A percentile compares a stretch with the other conserved stretches of the same genome.
Conservation (phyloP, 1,140 invertebrate species). For the Drosophila watanabei region DNA sequence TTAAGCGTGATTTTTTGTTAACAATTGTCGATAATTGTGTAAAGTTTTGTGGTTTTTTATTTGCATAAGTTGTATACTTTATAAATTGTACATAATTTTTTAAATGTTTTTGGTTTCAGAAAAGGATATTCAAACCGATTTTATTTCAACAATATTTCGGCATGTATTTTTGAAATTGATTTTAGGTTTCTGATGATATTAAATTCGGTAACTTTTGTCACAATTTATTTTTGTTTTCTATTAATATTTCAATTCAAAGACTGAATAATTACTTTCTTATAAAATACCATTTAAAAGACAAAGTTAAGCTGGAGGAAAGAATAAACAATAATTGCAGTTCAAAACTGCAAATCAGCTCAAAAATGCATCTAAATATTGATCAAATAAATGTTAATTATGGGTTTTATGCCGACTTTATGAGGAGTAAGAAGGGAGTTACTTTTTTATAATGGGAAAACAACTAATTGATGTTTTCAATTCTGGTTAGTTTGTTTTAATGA, state of each 20-base stretch:
- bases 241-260: constrained; percentile 40
- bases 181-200: constrained; percentile 28
- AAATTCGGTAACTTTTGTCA: constrained; percentile 2
- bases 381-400: constrained; percentile 16
- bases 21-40: constrained; percentile 22
- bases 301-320: constrained; percentile 7
- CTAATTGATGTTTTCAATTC: constrained; percentile 6
- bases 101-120: constrained; percentile 1
- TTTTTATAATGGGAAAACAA: constrained; percentile 4
- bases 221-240: neutral
- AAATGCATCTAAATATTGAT: constrained; percentile 20
- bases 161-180: constrained; percentile 1
- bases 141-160: too few relatives aligned
- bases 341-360: constrained; percentile 40
- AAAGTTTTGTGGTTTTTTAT: constrained; percentile 25
- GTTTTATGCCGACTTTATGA: neutral
- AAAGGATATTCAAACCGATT: too few relatives aligned
- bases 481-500: constrained; percentile 20
- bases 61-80: constrained; percentile 29
- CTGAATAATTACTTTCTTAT: constrained; percentile 23
- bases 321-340: constrained; percentile 23
- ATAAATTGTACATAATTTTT: constrained; percentile 35
- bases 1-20: constrained; percentile 37
- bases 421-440: neutral
- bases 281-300: constrained; percentile 10